Conservation (phyloP, 2,888 invertebrate species). For the Crocallis elinguaria region DNA sequence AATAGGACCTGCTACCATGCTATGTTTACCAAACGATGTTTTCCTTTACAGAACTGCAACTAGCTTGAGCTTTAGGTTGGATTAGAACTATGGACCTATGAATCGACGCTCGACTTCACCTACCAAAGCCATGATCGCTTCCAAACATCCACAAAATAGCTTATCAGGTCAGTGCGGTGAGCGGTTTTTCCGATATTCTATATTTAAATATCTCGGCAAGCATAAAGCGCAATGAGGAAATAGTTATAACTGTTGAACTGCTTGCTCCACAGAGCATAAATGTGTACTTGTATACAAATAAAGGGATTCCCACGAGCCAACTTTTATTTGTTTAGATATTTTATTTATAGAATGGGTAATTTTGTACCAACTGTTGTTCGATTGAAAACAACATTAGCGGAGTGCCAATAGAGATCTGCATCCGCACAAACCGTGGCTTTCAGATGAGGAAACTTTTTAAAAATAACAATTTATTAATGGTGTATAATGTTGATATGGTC, state of each 20-base stretch:
- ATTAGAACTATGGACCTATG: too few species aligned
- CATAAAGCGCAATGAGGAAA: constrained; percentile 19
- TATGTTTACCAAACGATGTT: too few species aligned
- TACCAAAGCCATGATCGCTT: not conserved
- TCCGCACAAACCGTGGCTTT: too few species aligned
- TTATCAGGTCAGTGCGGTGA: not conserved
- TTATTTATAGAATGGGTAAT: constrained; percentile 11
- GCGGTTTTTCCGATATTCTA: constrained; percentile 20
- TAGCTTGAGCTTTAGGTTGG: too few species aligned
- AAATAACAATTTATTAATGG: too few species aligned
- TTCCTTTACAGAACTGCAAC: too few species aligned
- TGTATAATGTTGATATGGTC: too few species aligned
- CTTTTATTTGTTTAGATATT: not conserved
- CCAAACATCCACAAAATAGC: too few species aligned
- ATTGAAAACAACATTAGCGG: not conserved
- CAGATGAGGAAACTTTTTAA: too few species aligned
- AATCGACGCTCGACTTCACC: too few species aligned
- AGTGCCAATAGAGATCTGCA: not conserved
- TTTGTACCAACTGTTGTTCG: constrained; percentile 16
- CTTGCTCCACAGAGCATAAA: not conserved
- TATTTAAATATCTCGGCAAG: constrained; percentile 2
- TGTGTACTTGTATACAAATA: not conserved
- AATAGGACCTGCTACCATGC: too few species aligned
- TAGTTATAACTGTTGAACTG: constrained; percentile 2
- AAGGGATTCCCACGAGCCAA: constrained; percentile 20